Percentiles rank a stretch among this genome's conserved stretches.
These are phyloP conservation scores for Acanthacorydalis orientalis DNA, from an alignment of 2,888 invertebrate species.

Conservation along the genomic window DNA sequence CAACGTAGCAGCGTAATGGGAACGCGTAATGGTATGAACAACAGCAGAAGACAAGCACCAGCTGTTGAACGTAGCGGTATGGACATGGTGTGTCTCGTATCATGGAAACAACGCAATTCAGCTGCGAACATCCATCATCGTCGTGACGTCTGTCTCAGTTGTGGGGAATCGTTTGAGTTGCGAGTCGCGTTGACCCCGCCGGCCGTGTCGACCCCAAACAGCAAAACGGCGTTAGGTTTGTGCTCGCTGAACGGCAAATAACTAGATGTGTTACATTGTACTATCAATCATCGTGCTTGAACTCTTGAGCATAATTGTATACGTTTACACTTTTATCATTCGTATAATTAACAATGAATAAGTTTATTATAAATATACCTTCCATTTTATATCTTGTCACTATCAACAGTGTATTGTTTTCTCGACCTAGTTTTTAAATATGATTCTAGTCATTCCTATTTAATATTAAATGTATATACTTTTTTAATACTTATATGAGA, in stretches of 20 bases:
- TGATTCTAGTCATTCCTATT: too few relatives aligned
- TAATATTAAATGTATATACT: too few relatives aligned
- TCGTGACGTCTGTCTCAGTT: slow-evolving; percentile 17
- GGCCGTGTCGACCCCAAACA: neutral
- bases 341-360: too few relatives aligned
- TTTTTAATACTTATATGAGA: too few relatives aligned
- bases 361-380: too few relatives aligned
- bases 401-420: too few relatives aligned
- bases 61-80: slow-evolving; percentile 7
- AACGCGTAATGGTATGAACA: slow-evolving; percentile 8
- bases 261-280: neutral
- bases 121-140: slow-evolving; percentile 8
- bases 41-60: slow-evolving; percentile 10
- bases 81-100: slow-evolving; percentile 19
- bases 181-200: slow-evolving; percentile 8
- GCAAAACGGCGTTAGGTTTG: slow-evolving; percentile 4
- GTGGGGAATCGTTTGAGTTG: slow-evolving; percentile 18
- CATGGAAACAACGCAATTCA: slow-evolving; percentile 15
- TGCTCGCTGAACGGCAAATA: slow-evolving; percentile 10
- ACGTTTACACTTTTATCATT: too few relatives aligned
- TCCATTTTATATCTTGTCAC: too few relatives aligned
- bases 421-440: too few relatives aligned
- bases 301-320: too few relatives aligned
- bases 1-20: slow-evolving; percentile 3
- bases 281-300: too few relatives aligned